Evolutionary conservation across 2,113 vertebrate genomes (phyloP).

Genomic region (Zosterops japonicus): DNA sequence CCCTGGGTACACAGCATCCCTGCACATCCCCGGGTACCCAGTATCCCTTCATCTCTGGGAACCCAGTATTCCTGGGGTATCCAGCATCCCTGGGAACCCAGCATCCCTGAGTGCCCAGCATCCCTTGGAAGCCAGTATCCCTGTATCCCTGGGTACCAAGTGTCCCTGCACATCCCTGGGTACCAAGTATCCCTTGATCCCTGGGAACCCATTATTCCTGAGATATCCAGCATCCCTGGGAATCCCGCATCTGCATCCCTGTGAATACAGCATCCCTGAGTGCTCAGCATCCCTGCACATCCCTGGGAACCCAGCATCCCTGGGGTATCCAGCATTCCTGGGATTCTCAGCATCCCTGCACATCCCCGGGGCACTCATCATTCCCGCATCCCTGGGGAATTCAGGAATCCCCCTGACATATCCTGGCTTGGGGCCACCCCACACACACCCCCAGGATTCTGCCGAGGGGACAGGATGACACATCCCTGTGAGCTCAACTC

Average conservation of each 20-base stretch:
- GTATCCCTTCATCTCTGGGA: too few relatives aligned
- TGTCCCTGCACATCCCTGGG: not conserved
- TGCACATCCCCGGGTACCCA: not conserved
- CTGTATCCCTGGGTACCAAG: not conserved
- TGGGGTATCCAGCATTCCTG: not conserved
- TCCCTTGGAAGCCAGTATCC: too few relatives aligned
- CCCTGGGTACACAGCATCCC: not conserved
- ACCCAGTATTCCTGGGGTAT: too few relatives aligned
- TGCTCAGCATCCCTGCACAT: too few relatives aligned
- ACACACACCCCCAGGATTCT: fast-evolving
- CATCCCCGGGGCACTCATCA: not conserved
- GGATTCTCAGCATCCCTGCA: not conserved
- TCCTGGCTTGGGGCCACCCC: not conserved
- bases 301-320: not conserved
- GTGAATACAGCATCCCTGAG: too few relatives aligned
- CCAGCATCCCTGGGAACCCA: not conserved
- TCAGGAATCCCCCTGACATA: not conserved
- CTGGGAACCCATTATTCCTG: too few relatives aligned
- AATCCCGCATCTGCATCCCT: too few relatives aligned
- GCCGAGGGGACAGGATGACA: not conserved
- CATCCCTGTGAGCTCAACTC: fast-evolving
- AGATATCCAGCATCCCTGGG: not conserved
- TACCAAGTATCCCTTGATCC: too few relatives aligned
- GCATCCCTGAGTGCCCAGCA: not conserved
- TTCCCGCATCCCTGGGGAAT: not conserved